Evolutionary conservation across 2,113 vertebrate species (phyloP).

Genomic region (Coregonus clupeaformis): DNA sequence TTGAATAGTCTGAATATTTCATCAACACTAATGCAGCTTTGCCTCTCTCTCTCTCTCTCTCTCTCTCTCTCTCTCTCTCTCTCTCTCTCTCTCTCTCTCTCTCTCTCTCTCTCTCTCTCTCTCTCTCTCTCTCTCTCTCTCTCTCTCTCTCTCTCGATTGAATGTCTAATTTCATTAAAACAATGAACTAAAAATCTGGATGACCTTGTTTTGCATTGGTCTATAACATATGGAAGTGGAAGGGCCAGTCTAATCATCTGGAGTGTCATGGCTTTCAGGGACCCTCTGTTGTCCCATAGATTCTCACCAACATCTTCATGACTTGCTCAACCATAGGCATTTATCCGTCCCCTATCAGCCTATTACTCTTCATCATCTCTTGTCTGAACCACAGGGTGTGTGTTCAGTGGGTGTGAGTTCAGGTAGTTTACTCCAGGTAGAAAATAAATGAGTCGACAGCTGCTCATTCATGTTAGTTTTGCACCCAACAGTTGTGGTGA

Average conservation of each 20-base stretch:
- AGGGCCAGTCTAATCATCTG: neutral
- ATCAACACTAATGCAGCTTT: constrained; percentile 21
- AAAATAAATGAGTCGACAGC: no score
- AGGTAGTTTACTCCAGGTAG: no score
- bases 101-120: constrained; percentile 10
- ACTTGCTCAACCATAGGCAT: no score
- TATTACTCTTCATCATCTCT: no score
- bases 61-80: constrained; percentile 10
- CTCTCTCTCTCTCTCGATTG: constrained; percentile 7
- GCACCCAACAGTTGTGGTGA: no score
- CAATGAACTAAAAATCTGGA: neutral
- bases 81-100: constrained; percentile 18
- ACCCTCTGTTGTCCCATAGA: no score
- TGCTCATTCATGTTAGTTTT: no score
- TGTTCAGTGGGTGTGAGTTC: no score
- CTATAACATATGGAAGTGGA: constrained; percentile 7
- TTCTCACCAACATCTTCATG: no score
- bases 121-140: constrained; percentile 9
- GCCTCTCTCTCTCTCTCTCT: neutral
- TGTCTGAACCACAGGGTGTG: no score
- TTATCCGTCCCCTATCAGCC: no score
- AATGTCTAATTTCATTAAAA: constrained; percentile 13
- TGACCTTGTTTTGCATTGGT: constrained; percentile 12
- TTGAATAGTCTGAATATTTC: constrained; percentile 40
- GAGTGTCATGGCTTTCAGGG: no score